phyloP scores from a whole-genome alignment of 2,888 invertebrate species.

The Eurytoma adleriae region DNA sequence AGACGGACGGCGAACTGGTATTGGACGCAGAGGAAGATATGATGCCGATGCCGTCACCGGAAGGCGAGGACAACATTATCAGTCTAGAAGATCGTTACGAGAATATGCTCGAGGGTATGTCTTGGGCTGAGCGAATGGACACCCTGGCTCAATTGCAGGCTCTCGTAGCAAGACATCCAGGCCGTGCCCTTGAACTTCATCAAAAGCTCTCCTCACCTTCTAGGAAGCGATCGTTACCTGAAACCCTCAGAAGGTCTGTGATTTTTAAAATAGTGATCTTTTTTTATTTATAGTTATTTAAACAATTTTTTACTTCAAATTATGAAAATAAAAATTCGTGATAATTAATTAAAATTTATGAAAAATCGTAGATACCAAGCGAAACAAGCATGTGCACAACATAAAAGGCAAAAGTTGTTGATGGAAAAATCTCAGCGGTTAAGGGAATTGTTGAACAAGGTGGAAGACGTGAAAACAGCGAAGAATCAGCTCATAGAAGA shows the following conservation, averaged over 20 bases:
- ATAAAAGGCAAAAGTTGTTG: slow-evolving; percentile 88
- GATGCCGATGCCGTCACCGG: slow-evolving; percentile 56
- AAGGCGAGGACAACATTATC: slow-evolving; percentile 63
- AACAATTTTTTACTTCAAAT: too few relatives aligned
- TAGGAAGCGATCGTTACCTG: slow-evolving; percentile 88
- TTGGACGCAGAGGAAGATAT: slow-evolving; percentile 75
- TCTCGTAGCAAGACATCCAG: slow-evolving; percentile 92
- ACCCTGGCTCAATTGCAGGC: slow-evolving; percentile 87
- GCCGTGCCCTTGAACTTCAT: slow-evolving; percentile 93
- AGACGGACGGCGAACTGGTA: slow-evolving; percentile 84
- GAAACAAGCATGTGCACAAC: slow-evolving; percentile 94
- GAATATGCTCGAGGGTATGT: slow-evolving; percentile 79
- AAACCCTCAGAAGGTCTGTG: slow-evolving; percentile 81
- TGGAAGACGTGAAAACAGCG: slow-evolving; percentile 88
- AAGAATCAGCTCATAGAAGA: slow-evolving; percentile 92
- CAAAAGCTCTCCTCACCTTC: slow-evolving; percentile 96
- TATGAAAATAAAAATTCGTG: not conserved
- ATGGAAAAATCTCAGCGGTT: slow-evolving; percentile 91
- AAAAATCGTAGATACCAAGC: slow-evolving; percentile 82
- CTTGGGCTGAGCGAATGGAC: slow-evolving; percentile 91
- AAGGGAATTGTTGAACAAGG: slow-evolving; percentile 90
- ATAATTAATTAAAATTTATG: not conserved
- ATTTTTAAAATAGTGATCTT: not conserved
- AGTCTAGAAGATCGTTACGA: slow-evolving; percentile 74
- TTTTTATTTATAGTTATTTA: not conserved